Evolutionary conservation across 2,888 invertebrate genomes (phyloP).

Genomic region (Xylota segnis): DNA sequence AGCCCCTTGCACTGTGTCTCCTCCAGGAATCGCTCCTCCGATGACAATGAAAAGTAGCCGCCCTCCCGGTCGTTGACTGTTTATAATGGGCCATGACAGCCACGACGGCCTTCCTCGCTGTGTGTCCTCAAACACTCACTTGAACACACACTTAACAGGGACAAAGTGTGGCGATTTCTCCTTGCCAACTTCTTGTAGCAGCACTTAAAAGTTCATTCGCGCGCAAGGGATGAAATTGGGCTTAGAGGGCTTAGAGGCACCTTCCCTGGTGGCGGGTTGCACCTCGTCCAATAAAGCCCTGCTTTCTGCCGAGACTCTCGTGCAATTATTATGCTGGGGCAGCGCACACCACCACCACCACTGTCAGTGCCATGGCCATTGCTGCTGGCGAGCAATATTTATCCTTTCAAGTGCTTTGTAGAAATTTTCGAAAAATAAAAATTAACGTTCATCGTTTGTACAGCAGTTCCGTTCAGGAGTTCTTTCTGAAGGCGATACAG

Average conservation of each 20-base stretch:
- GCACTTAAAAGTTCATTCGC: conserved; percentile 60
- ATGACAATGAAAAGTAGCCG: conserved; percentile 72
- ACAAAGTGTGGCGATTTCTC: conserved; percentile 70
- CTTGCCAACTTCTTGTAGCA: conserved; percentile 54
- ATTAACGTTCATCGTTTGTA: conserved; percentile 53
- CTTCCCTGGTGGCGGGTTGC: not conserved
- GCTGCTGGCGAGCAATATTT: conserved; percentile 37
- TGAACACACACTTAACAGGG: conserved; percentile 65
- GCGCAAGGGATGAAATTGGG: conserved; percentile 43
- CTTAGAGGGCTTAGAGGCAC: conserved; percentile 41
- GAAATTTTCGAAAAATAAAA: conserved; percentile 43
- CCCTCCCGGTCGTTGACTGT: conserved; percentile 62
- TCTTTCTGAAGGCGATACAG: conserved; percentile 15
- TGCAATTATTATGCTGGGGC: conserved; percentile 60
- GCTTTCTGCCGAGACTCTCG: not conserved
- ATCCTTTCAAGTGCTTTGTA: conserved; percentile 54
- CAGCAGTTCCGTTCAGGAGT: not conserved
- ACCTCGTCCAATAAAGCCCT: conserved; percentile 11
- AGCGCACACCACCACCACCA: not conserved
- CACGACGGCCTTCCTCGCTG: conserved; percentile 32
- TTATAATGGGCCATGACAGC: conserved; percentile 70
- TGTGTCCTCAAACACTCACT: conserved; percentile 57
- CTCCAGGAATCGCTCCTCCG: conserved; percentile 49
- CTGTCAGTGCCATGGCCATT: not conserved
- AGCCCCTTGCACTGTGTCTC: conserved; percentile 49